A percentile compares a stretch with the other conserved stretches of the same genome.
Conservation (phyloP, 2,113 vertebrate genomes). For the Austrofundulus limnaeus region DNA sequence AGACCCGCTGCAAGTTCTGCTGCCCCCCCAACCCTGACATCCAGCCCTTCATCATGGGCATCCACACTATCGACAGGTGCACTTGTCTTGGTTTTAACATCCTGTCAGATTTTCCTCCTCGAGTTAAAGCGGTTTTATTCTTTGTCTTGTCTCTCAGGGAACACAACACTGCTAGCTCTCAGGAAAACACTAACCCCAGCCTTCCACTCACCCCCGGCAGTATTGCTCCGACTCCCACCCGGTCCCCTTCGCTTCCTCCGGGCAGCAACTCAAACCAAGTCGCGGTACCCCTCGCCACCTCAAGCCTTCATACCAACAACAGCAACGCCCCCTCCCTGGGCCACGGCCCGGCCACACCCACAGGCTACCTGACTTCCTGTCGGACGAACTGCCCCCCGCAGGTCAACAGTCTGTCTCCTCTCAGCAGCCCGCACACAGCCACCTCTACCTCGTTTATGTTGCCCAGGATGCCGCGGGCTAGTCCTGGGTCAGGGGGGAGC, state of each 20-base stretch:
- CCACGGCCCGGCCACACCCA: slow-evolving; percentile 62
- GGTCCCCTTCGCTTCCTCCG: slow-evolving; percentile 77
- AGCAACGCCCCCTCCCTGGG: slow-evolving; percentile 77
- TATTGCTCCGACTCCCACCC: slow-evolving; percentile 80
- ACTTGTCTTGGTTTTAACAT: too few species aligned
- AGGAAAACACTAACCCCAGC: slow-evolving; percentile 90
- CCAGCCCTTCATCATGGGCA: slow-evolving; percentile 97
- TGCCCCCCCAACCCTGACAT: slow-evolving; percentile 90
- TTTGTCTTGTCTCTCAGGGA: slow-evolving; percentile 80
- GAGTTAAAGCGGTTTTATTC: neutral
- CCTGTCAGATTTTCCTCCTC: too few species aligned
- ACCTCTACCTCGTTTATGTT: slow-evolving; percentile 90
- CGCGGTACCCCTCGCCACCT: slow-evolving; percentile 52
- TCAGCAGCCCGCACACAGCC: slow-evolving; percentile 86
- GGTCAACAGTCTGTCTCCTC: slow-evolving; percentile 80
- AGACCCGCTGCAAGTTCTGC: slow-evolving; percentile 97
- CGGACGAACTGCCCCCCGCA: slow-evolving; percentile 72
- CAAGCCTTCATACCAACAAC: slow-evolving; percentile 81
- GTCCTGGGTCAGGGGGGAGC: slow-evolving; percentile 84
- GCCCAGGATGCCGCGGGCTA: slow-evolving; percentile 85
- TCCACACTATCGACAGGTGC: slow-evolving; percentile 97
- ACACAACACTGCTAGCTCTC: slow-evolving; percentile 92
- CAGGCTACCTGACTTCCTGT: slow-evolving; percentile 74
- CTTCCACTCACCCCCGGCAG: slow-evolving; percentile 84
- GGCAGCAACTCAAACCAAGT: slow-evolving; percentile 75